Evolutionary conservation across 2,888 invertebrate species (phyloP).

Genomic region (Noctua pronuba): DNA sequence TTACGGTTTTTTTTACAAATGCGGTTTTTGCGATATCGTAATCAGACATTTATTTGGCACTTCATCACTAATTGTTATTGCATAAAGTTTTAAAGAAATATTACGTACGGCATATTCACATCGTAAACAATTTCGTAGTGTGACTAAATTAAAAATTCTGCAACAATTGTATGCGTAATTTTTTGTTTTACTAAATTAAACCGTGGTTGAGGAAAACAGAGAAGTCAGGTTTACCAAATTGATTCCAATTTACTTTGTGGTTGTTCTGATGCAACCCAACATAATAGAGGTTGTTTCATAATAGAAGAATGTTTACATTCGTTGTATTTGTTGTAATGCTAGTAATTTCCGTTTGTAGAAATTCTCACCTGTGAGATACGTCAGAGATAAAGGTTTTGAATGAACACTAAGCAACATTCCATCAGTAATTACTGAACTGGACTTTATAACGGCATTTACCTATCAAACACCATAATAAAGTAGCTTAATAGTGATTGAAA

Average conservation of each 20-base stretch:
- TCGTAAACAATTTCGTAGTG: constrained; percentile 40
- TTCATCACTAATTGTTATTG: constrained; percentile 37
- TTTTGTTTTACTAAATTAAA: constrained; percentile 32
- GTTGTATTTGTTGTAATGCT: constrained; percentile 42
- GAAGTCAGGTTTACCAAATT: constrained; percentile 50
- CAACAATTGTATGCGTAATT: constrained; percentile 39
- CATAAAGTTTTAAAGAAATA: constrained; percentile 28
- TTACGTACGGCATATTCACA: constrained; percentile 21
- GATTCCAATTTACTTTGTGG: constrained; percentile 60
- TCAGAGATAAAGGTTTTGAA: constrained; percentile 15
- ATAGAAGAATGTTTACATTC: constrained; percentile 50
- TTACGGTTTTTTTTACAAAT: neutral
- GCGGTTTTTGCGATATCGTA: neutral
- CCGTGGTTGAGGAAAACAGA: constrained; percentile 34
- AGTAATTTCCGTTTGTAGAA: constrained; percentile 36
- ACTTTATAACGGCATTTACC: neutral
- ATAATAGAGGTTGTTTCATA: constrained; percentile 51
- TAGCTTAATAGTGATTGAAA: constrained; percentile 46
- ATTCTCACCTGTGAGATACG: constrained; percentile 50
- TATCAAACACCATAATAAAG: constrained; percentile 8
- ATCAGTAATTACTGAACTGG: neutral
- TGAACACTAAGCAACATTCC: constrained; percentile 1
- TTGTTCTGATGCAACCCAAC: constrained; percentile 42
- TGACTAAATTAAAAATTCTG: constrained; percentile 18
- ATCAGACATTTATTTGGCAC: constrained; percentile 16